A percentile compares a stretch with the other conserved stretches of the same genome.
These are phyloP conservation scores for Chrysodeixis includens DNA, from an alignment of 2,888 invertebrate genomes.

Conservation along the genomic window DNA sequence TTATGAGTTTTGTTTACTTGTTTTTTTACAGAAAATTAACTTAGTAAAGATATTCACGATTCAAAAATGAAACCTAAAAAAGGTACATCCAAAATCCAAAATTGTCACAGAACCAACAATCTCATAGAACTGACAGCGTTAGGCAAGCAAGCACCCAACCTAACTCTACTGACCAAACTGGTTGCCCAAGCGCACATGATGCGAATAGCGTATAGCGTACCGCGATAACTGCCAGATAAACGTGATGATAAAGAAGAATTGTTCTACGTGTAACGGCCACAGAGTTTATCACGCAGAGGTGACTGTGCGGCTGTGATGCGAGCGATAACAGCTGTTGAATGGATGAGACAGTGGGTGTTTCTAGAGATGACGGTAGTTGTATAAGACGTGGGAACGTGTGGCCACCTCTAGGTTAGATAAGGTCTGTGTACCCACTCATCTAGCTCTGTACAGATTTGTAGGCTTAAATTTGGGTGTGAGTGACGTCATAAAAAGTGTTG, in stretches of 20 bases:
- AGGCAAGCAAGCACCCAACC: conserved; percentile 33
- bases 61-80: too few relatives aligned
- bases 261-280: conserved; percentile 66
- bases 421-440: neutral
- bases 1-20: too few relatives aligned
- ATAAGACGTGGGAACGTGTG: conserved; percentile 49
- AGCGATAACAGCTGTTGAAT: conserved; percentile 55
- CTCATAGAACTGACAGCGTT: neutral
- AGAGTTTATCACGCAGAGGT: conserved; percentile 68
- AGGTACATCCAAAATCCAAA: too few relatives aligned
- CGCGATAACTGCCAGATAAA: conserved; percentile 60
- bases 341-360: conserved; percentile 55
- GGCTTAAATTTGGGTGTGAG: neutral
- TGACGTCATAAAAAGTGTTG: neutral
- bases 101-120: neutral
- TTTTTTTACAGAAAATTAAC: too few relatives aligned
- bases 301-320: conserved; percentile 64
- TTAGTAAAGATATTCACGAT: too few relatives aligned
- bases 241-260: conserved; percentile 64
- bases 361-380: conserved; percentile 30
- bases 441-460: neutral
- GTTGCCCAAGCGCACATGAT: conserved; percentile 58
- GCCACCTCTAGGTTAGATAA: neutral
- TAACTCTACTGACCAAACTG: conserved; percentile 20
- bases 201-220: conserved; percentile 53